phyloP scores from a whole-genome alignment of 2,113 vertebrate species.

The Pimephales promelas region DNA sequence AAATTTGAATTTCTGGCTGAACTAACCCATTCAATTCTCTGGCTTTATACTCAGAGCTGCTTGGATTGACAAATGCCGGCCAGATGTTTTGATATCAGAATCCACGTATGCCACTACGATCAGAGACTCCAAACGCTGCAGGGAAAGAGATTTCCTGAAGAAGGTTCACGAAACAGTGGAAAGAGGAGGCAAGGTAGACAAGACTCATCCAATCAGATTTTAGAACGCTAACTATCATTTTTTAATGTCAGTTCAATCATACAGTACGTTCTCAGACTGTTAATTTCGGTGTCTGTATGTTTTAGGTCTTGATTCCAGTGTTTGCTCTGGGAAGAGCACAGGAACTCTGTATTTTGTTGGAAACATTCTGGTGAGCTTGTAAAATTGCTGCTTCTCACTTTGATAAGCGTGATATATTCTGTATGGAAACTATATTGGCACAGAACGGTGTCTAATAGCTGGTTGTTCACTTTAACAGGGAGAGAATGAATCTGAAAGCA shows the following conservation, averaged over 20 bases:
- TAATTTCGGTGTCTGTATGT: conserved; percentile 16
- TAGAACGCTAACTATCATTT: not conserved
- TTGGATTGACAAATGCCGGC: conserved; percentile 96
- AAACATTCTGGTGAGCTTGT: conserved; percentile 91
- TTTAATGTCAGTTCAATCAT: not conserved
- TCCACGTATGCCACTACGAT: conserved; percentile 97
- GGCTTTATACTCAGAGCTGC: conserved; percentile 80
- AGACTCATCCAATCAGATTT: not conserved
- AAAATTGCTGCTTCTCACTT: not conserved
- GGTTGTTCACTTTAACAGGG: conserved; percentile 75
- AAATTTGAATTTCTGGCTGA: not conserved
- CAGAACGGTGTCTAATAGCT: not conserved
- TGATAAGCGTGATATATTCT: not conserved
- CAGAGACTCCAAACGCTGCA: conserved; percentile 94
- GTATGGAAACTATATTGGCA: not conserved
- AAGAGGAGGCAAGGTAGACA: conserved; percentile 89
- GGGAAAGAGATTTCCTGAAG: conserved; percentile 95
- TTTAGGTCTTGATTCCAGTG: conserved; percentile 94
- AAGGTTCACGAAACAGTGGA: conserved; percentile 94
- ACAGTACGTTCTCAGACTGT: not conserved
- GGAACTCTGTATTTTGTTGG: conserved; percentile 95
- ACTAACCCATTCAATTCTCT: not conserved
- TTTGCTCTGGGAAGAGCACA: conserved; percentile 95
- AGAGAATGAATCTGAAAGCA: conserved; percentile 96
- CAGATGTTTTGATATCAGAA: conserved; percentile 89